Evolutionary conservation across 2,797 vertebrate species (phyloP).

Genomic region (Pogonophryne albipinna): DNA sequence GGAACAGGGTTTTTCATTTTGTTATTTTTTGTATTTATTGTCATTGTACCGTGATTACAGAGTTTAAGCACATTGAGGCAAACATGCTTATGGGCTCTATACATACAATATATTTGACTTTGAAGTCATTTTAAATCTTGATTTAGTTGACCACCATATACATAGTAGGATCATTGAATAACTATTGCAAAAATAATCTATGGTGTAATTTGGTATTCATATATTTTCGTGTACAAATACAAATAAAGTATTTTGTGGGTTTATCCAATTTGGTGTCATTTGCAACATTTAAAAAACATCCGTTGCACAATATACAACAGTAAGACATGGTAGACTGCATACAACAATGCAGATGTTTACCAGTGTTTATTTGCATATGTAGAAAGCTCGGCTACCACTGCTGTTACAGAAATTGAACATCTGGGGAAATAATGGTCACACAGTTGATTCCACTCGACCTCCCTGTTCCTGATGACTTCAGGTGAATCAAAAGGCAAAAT

Average conservation of each 20-base stretch:
- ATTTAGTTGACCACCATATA: not conserved
- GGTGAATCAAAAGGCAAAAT: constrained; percentile 11
- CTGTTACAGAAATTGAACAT: not conserved
- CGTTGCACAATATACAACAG: not conserved
- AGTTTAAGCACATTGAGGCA: not conserved
- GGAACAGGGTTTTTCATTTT: not conserved
- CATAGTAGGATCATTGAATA: not conserved
- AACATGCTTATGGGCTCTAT: not conserved
- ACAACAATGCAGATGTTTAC: not conserved
- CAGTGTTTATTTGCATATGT: not conserved
- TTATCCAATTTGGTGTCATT: not conserved
- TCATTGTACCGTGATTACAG: not conserved
- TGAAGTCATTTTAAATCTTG: not conserved
- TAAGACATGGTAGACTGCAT: not conserved
- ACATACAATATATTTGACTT: not conserved
- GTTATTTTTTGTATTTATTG: not conserved
- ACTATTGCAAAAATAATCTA: not conserved
- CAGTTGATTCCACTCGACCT: constrained; percentile 2
- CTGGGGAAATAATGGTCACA: no score
- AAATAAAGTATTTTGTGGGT: not conserved
- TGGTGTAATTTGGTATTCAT: no score
- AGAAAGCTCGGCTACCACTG: not conserved
- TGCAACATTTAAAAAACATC: not conserved
- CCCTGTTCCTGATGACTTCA: not conserved
- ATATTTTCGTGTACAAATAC: not conserved